Percentiles rank a stretch among this genome's conserved stretches.
Conservation (phyloP, 1,140 invertebrate genomes). For the Sinella curviseta region DNA sequence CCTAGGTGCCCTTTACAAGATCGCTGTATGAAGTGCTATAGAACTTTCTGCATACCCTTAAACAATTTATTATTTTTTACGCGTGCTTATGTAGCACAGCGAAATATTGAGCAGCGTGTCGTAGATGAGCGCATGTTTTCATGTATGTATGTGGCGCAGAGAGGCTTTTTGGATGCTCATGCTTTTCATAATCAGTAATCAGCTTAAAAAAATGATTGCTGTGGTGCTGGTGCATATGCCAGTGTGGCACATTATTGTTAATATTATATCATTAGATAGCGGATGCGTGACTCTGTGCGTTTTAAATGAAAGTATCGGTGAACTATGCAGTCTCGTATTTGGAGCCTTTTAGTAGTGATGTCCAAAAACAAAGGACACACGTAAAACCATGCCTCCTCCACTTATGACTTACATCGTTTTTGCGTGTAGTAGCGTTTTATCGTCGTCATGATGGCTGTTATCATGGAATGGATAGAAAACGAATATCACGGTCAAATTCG, state of each 20-base stretch:
- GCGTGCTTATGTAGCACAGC: no score
- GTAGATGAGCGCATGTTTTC: no score
- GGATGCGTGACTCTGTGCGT: not conserved
- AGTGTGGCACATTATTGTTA: not conserved
- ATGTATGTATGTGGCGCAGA: not conserved
- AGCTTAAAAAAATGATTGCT: not conserved
- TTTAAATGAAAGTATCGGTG: slow-evolving; percentile 2
- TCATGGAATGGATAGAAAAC: not conserved
- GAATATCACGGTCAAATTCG: not conserved
- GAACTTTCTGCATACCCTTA: no score
- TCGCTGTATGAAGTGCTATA: no score
- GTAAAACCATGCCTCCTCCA: not conserved
- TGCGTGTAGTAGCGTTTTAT: not conserved
- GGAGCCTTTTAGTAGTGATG: not conserved
- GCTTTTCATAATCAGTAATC: not conserved
- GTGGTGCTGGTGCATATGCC: not conserved
- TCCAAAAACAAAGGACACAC: slow-evolving; percentile 2
- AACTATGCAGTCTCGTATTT: not conserved
- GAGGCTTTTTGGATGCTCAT: not conserved
- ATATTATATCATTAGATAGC: not conserved
- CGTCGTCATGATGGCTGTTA: not conserved
- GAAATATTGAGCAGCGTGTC: no score
- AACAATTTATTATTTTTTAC: no score
- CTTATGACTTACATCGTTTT: not conserved
- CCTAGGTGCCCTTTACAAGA: no score